These are phyloP conservation scores for Erythrolamprus reginae DNA, from an alignment of 2,113 vertebrate genomes.

Conservation along the genomic window DNA sequence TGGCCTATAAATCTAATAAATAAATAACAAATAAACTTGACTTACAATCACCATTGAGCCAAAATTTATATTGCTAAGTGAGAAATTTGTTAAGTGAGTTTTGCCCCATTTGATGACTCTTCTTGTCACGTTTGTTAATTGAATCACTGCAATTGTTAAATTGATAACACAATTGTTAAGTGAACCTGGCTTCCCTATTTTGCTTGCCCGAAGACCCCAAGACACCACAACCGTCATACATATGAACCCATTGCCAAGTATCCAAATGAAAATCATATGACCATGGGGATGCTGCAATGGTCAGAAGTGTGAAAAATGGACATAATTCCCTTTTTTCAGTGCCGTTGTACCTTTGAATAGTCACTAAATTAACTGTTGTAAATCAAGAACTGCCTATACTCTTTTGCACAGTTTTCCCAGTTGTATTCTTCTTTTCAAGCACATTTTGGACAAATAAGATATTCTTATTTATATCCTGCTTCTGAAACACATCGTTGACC, in stretches of 20 bases:
- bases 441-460: neutral
- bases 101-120: neutral
- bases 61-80: neutral
- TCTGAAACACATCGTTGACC: neutral
- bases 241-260: neutral
- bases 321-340: neutral
- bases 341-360: neutral
- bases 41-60: neutral
- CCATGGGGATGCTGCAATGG: neutral
- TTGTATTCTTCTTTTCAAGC: neutral
- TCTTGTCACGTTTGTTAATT: neutral
- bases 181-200: neutral
- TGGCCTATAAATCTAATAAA: too few relatives aligned
- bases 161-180: neutral
- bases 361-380: neutral
- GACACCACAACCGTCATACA: neutral
- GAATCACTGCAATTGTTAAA: neutral
- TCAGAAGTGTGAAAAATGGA: neutral
- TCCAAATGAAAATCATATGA: neutral
- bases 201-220: neutral
- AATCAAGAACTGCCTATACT: neutral
- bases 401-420: neutral
- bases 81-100: neutral
- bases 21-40: neutral
- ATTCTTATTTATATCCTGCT: neutral